Conservation (phyloP, 2,888 invertebrate species). For the Agonum fuliginosum region DNA sequence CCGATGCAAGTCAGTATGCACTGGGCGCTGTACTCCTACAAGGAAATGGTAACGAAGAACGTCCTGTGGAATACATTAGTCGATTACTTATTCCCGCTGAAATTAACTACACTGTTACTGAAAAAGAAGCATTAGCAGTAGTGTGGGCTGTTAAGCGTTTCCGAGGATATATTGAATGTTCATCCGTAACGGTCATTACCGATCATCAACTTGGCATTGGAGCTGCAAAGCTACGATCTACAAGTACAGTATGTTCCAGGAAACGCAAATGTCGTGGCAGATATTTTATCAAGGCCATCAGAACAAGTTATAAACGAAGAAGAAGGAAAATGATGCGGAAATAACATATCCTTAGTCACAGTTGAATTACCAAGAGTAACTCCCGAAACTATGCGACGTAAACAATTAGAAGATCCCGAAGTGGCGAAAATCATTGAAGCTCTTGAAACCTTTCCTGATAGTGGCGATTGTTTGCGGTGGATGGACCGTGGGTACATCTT, state of each 20-base stretch:
- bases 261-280: conserved; percentile 67
- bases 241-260: conserved; percentile 68
- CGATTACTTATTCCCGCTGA: conserved; percentile 66
- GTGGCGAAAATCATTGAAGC: not conserved
- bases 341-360: not conserved
- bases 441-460: not conserved
- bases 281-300: conserved; percentile 67
- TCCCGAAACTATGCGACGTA: conserved; percentile 19
- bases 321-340: not conserved
- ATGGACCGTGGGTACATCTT: conserved; percentile 46
- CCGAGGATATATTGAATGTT: conserved; percentile 63
- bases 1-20: conserved; percentile 62
- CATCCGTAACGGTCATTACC: conserved; percentile 61
- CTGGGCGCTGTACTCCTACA: conserved; percentile 57
- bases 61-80: conserved; percentile 65
- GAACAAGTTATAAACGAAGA: too few relatives aligned
- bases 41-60: conserved; percentile 63
- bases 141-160: conserved; percentile 66
- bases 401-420: too few relatives aligned
- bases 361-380: conserved; percentile 5
- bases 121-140: conserved; percentile 69
- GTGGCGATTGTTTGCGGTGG: conserved; percentile 26
- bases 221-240: conserved; percentile 68
- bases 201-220: conserved; percentile 71
- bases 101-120: conserved; percentile 69